Percentiles rank a stretch among this genome's conserved stretches.
These are phyloP conservation scores for Myiotriccus ornatus DNA, from an alignment of 2,797 vertebrate genomes.

Conservation along the genomic window DNA sequence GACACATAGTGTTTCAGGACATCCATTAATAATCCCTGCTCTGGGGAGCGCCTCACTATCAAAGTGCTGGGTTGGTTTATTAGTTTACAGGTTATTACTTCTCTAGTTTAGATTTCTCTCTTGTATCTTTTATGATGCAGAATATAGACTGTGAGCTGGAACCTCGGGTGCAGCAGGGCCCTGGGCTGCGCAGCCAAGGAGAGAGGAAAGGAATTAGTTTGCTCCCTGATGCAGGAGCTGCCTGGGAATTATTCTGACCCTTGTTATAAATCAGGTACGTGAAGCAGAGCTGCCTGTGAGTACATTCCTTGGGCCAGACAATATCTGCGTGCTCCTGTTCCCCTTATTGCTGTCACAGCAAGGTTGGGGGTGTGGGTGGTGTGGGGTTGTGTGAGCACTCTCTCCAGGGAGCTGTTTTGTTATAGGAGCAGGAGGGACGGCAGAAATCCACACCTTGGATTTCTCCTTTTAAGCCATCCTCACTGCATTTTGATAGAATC, in stretches of 20 bases:
- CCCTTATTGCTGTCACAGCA: neutral
- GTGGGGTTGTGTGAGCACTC: neutral
- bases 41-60: slow-evolving; percentile 30
- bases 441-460: neutral
- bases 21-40: slow-evolving; percentile 58
- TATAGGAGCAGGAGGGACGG: neutral
- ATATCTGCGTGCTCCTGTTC: neutral
- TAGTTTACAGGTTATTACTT: slow-evolving; percentile 74
- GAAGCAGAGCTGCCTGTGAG: slow-evolving; percentile 7
- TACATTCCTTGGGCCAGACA: neutral
- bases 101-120: slow-evolving; percentile 63
- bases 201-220: slow-evolving; percentile 54
- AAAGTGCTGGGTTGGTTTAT: slow-evolving; percentile 64
- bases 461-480: neutral
- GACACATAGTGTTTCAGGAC: slow-evolving; percentile 31
- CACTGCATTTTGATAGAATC: neutral
- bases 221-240: slow-evolving; percentile 20
- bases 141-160: slow-evolving; percentile 54
- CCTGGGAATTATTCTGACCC: slow-evolving; percentile 39
- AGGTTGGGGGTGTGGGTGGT: neutral
- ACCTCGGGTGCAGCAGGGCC: slow-evolving; percentile 30
- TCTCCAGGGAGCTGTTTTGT: neutral
- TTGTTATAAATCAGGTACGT: slow-evolving; percentile 17
- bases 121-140: slow-evolving; percentile 66
- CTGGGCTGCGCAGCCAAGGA: neutral